A percentile compares a stretch with the other conserved stretches of the same genome.
Conservation (phyloP, 2,888 invertebrate species). For the Nemotelus nigrinus region DNA sequence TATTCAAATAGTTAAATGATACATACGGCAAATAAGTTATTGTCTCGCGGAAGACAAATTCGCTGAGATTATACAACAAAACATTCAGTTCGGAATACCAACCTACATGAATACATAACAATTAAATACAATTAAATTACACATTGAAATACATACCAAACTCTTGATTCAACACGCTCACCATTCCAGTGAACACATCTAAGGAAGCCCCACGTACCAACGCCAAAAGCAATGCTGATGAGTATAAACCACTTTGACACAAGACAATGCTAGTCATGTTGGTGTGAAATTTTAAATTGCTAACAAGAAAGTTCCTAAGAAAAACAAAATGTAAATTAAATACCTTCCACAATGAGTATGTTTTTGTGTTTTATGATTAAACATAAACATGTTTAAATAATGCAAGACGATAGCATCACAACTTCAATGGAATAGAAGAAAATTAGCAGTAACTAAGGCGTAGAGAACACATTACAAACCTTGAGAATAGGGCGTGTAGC, state of each 20-base stretch:
- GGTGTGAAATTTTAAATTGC: conserved; percentile 64
- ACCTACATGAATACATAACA: conserved; percentile 52
- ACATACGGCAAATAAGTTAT: conserved; percentile 62
- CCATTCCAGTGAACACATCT: conserved; percentile 63
- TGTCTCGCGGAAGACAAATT: conserved; percentile 63
- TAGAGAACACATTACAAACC: no score
- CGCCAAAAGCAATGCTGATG: conserved; percentile 62
- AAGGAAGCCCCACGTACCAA: conserved; percentile 63
- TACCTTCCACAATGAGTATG: no score
- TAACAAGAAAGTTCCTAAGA: conserved; percentile 63
- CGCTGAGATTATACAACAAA: conserved; percentile 63
- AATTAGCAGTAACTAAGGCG: no score
- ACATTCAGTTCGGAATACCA: conserved; percentile 65
- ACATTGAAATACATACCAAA: conserved; percentile 58
- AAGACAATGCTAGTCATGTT: conserved; percentile 65
- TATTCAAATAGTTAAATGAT: conserved; percentile 63
- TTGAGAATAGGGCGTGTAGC: not conserved
- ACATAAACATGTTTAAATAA: no score
- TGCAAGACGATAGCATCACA: no score
- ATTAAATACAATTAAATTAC: conserved; percentile 45
- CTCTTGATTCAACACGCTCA: conserved; percentile 64
- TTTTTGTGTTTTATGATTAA: no score
- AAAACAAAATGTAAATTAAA: not conserved
- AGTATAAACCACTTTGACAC: conserved; percentile 65
- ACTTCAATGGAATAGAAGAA: no score